Conservation (phyloP, 2,797 vertebrate species). For the Stomatorhinus walkeri region DNA sequence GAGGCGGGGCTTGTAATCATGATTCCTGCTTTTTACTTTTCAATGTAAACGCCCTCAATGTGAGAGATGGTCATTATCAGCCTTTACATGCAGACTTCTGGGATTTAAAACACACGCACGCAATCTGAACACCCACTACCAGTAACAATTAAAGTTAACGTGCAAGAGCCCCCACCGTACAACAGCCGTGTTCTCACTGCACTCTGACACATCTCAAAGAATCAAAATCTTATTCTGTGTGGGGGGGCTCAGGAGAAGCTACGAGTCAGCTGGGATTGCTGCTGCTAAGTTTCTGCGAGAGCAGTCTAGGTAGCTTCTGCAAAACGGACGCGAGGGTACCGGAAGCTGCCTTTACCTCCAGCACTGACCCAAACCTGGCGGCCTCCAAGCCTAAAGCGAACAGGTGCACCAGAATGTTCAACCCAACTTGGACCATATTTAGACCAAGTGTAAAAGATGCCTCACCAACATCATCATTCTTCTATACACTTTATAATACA, state of each 20-base stretch:
- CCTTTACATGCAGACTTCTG: conserved; percentile 22
- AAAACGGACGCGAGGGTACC: conserved; percentile 16
- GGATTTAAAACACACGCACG: neutral
- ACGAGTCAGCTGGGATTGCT: neutral
- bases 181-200: neutral
- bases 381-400: neutral
- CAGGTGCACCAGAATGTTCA: neutral
- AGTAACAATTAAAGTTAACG: neutral
- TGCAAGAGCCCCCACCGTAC: neutral
- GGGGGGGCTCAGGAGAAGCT: neutral
- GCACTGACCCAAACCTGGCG: neutral
- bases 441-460: conserved; percentile 34
- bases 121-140: conserved; percentile 14
- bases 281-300: conserved; percentile 30
- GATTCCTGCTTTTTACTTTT: neutral
- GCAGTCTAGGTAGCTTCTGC: conserved; percentile 25
- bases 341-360: neutral
- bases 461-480: conserved; percentile 17
- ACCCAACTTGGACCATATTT: conserved; percentile 6
- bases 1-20: neutral
- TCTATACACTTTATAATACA: conserved; percentile 32
- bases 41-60: conserved; percentile 28
- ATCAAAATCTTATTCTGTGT: neutral
- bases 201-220: neutral
- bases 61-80: conserved; percentile 31